Percentiles rank a stretch among this genome's conserved stretches.
Evolutionary conservation across 1,140 invertebrate species (phyloP).

Genomic region (Panagrolaimus sp.): DNA sequence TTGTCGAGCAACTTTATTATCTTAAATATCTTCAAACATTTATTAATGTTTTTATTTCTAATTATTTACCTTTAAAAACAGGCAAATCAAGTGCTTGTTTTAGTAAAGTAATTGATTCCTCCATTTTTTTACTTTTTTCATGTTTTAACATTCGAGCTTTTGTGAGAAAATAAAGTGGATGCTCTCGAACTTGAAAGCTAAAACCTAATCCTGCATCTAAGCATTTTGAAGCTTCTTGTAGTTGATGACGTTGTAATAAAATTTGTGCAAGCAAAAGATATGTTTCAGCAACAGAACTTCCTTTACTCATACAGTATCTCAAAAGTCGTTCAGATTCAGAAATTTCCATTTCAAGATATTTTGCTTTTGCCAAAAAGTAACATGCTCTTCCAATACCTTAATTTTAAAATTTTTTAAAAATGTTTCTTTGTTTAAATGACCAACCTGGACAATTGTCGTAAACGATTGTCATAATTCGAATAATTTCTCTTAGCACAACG

Average conservation of each 20-base stretch:
- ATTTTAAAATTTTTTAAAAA: not conserved
- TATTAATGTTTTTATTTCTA: slow-evolving; percentile 15
- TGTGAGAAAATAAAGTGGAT: slow-evolving; percentile 80
- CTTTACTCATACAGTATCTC: slow-evolving; percentile 70
- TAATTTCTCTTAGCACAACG: slow-evolving; percentile 62
- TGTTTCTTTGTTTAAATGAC: too few species aligned
- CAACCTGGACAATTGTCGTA: slow-evolving; percentile 73
- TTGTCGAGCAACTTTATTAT: slow-evolving; percentile 20
- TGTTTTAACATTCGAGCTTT: slow-evolving; percentile 75
- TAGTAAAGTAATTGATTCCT: slow-evolving; percentile 72
- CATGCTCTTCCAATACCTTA: slow-evolving; percentile 66
- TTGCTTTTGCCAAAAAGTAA: slow-evolving; percentile 72
- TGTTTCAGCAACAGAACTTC: slow-evolving; percentile 72
- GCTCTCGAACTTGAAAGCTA: slow-evolving; percentile 75
- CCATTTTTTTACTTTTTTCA: slow-evolving; percentile 64
- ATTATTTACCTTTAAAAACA: slow-evolving; percentile 42
- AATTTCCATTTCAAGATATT: slow-evolving; percentile 72
- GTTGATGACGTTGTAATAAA: not conserved
- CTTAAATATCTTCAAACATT: not conserved
- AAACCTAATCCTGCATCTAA: slow-evolving; percentile 47
- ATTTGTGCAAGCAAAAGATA: slow-evolving; percentile 78
- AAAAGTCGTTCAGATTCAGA: slow-evolving; percentile 67
- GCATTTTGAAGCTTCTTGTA: slow-evolving; percentile 40
- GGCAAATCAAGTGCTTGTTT: slow-evolving; percentile 67
- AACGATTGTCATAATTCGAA: slow-evolving; percentile 69